Conservation (phyloP, 2,113 vertebrate genomes). For the Dromiciops gliroides region DNA sequence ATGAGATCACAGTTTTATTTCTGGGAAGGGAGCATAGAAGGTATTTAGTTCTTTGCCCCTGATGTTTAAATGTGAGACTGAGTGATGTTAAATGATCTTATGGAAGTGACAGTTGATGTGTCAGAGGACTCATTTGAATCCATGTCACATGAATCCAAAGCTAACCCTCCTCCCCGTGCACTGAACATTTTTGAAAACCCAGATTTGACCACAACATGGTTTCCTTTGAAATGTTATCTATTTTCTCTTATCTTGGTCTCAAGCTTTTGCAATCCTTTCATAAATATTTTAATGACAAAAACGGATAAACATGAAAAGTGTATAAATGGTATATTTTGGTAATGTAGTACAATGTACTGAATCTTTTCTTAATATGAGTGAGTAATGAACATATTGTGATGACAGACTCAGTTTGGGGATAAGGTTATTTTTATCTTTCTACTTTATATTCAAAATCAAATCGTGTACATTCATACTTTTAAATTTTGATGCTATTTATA, state of each 20-base stretch:
- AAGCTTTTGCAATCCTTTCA: background rate
- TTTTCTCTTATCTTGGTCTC: background rate
- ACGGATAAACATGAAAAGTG: background rate
- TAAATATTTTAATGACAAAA: conserved; percentile 16
- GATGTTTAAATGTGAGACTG: background rate
- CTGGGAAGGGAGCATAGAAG: background rate
- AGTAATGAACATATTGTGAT: background rate
- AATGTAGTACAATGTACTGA: background rate
- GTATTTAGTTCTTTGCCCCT: background rate
- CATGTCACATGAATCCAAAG: background rate
- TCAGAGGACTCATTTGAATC: background rate
- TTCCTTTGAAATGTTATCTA: background rate
- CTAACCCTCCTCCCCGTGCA: background rate
- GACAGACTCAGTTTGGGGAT: background rate
- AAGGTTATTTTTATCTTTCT: background rate
- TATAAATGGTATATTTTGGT: background rate
- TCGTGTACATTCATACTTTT: conserved; percentile 9
- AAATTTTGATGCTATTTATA: conserved; percentile 65
- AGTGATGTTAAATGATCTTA: background rate
- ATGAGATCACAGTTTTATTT: background rate
- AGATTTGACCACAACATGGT: background rate
- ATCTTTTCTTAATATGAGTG: background rate
- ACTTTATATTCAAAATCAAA: background rate
- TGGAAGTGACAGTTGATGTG: background rate
- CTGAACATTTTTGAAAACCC: background rate